Base-by-base conservation (phyloP, 2,888 invertebrate genomes). In the Harmothoe impar region DNA sequence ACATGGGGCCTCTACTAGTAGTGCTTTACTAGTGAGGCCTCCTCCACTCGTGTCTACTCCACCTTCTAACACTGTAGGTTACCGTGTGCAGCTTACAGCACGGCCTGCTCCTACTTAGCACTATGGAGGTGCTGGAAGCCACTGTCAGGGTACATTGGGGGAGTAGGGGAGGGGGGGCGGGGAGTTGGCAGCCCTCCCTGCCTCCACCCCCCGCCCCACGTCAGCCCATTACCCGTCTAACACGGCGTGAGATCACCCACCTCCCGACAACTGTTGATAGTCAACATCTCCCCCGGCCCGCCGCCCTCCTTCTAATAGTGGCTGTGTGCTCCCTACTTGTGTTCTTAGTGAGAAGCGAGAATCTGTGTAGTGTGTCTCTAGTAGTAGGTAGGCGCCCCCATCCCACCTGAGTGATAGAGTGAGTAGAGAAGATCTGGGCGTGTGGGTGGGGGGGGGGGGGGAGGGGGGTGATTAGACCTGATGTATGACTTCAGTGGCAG, bases 211-310 rank as follows among this genome's bases (percentile, higher is more conserved):
- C 43, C 62, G 7, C 7, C 0, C 62, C n/a, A 3, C 20, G 7
- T 62, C 62, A 62, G 62, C 62, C 62, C 62, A 62, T 62, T 62
- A 62, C 62, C 62, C 20, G 12, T n/a, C 62, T 62, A 62, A 62
- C 62, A 62, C 23, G 62, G 23, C 62, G 62, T 62, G n/a, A n/a
- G 62, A 62, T 62, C 62, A 5, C 62, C 23, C 43, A 62, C n/a
- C 62, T n/a, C 23, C n/a, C 23, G 62, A 62, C 62, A 62, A 62
- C 62, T 62, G 62, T 62, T 62, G 62, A 62, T 62, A 62, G 62
- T 62, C 62, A 62, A 62, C 62, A 62, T 62, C 62, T 62, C 62
- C 62, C 23, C n/a, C 54, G 62, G 23, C n/a, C 62, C 62, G n/a
- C 20, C 23, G 23, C 62, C 20, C 62, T n/a, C 23, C 62, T n/a